Evolutionary conservation across 2,888 invertebrate species (phyloP).

Genomic region (Phyllotreta cruciferae): DNA sequence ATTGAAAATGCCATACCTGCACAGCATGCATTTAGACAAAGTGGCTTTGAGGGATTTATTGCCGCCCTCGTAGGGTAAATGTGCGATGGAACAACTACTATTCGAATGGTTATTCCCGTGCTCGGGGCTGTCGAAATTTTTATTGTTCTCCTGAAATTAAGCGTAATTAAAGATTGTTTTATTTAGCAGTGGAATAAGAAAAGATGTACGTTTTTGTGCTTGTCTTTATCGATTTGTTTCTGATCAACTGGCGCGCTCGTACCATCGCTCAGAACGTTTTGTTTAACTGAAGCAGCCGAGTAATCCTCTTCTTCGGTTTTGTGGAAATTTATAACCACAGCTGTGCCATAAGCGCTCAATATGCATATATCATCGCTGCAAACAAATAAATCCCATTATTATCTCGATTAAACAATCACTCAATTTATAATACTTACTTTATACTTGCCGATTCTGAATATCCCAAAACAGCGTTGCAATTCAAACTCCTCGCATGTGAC

Average conservation of each 20-base stretch:
- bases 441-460: slow-evolving; percentile 93
- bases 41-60: slow-evolving; percentile 77
- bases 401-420: slow-evolving; percentile 33
- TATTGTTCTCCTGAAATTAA: slow-evolving; percentile 41
- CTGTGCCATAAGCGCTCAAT: slow-evolving; percentile 91
- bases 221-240: slow-evolving; percentile 52
- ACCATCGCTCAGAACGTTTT: slow-evolving; percentile 45
- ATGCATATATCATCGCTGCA: slow-evolving; percentile 93
- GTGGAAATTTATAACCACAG: slow-evolving; percentile 78
- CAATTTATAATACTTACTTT: no score
- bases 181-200: slow-evolving; percentile 10
- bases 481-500: slow-evolving; percentile 89
- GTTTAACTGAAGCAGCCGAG: slow-evolving; percentile 42
- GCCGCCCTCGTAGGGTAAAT: slow-evolving; percentile 82
- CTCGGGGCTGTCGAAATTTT: slow-evolving; percentile 57
- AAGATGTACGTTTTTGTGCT: slow-evolving; percentile 42
- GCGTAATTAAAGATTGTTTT: slow-evolving; percentile 15
- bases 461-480: slow-evolving; percentile 93
- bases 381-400: slow-evolving; percentile 17
- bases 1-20: slow-evolving; percentile 63
- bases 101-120: slow-evolving; percentile 39
- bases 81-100: slow-evolving; percentile 63
- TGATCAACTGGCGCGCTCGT: slow-evolving; percentile 62
- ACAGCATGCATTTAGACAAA: slow-evolving; percentile 75
- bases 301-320: slow-evolving; percentile 57